Percentiles rank a stretch among this genome's conserved stretches.
Evolutionary conservation across 2,888 invertebrate species (phyloP).

Genomic region (Scaptomyza reducta): DNA sequence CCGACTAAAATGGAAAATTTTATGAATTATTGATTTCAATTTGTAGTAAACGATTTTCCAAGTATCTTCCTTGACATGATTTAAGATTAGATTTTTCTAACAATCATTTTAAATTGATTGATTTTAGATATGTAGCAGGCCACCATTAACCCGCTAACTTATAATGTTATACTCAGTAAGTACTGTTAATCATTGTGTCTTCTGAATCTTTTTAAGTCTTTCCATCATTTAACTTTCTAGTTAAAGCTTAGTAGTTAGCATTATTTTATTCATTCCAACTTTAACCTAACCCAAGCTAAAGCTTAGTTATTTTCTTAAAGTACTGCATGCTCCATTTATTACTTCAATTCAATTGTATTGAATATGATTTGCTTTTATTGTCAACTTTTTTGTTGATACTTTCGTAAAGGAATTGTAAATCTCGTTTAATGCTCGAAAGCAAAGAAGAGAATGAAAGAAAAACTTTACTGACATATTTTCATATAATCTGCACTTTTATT

Average conservation of each 20-base stretch:
- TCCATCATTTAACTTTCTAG: no score
- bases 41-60: no score
- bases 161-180: no score
- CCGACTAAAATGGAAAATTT: neutral
- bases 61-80: neutral
- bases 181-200: no score
- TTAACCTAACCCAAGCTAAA: neutral
- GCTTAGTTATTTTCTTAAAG: neutral
- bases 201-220: no score
- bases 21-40: no score
- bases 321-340: neutral
- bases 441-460: slow-evolving; percentile 10
- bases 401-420: slow-evolving; percentile 30
- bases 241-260: no score
- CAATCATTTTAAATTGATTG: neutral
- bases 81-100: neutral
- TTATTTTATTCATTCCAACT: neutral
- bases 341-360: slow-evolving; percentile 15
- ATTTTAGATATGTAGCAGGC: no score
- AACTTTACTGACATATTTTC: slow-evolving; percentile 67
- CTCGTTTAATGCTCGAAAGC: slow-evolving; percentile 26
- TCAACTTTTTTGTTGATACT: slow-evolving; percentile 13
- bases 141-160: no score
- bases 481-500: slow-evolving; percentile 76
- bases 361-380: slow-evolving; percentile 28